A percentile compares a stretch with the other conserved stretches of the same genome.
These are phyloP conservation scores for Eilema caniola DNA, from an alignment of 2,888 invertebrate species.

Conservation along the genomic window DNA sequence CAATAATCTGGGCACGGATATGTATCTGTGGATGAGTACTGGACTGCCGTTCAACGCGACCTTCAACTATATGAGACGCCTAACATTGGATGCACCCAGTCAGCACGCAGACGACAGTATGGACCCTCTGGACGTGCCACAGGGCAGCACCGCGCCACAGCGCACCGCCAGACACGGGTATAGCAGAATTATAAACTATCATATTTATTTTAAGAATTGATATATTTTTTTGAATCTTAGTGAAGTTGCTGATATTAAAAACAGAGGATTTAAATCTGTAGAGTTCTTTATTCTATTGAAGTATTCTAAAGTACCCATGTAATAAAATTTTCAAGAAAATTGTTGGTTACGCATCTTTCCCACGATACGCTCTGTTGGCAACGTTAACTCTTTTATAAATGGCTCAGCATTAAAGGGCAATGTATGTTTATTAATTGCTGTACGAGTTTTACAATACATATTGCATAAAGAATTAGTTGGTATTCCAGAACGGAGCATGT, in stretches of 20 bases:
- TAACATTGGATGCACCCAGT: slow-evolving; percentile 85
- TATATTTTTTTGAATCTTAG: neutral
- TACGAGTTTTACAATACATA: slow-evolving; percentile 53
- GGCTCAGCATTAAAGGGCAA: slow-evolving; percentile 52
- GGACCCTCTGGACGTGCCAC: slow-evolving; percentile 89
- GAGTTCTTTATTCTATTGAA: slow-evolving; percentile 21
- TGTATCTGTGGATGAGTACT: slow-evolving; percentile 96
- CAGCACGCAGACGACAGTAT: slow-evolving; percentile 86
- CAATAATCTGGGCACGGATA: slow-evolving; percentile 94
- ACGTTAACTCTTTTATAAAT: slow-evolving; percentile 54
- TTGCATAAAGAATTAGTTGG: slow-evolving; percentile 82
- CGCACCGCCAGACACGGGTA: slow-evolving; percentile 92
- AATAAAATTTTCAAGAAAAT: slow-evolving; percentile 53
- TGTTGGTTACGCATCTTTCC: slow-evolving; percentile 53
- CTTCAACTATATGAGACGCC: slow-evolving; percentile 92
- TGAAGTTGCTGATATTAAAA: neutral
- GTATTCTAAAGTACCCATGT: slow-evolving; percentile 19
- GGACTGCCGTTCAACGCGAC: slow-evolving; percentile 95
- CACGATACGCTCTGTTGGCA: slow-evolving; percentile 57
- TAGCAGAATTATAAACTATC: slow-evolving; percentile 22
- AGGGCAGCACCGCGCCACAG: slow-evolving; percentile 92
- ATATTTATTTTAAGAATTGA: neutral
- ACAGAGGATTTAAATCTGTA: neutral
- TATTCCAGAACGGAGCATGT: slow-evolving; percentile 85
- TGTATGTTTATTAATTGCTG: slow-evolving; percentile 50